phyloP scores from a whole-genome alignment of 2,797 vertebrate genomes.

The Myiotriccus ornatus region DNA sequence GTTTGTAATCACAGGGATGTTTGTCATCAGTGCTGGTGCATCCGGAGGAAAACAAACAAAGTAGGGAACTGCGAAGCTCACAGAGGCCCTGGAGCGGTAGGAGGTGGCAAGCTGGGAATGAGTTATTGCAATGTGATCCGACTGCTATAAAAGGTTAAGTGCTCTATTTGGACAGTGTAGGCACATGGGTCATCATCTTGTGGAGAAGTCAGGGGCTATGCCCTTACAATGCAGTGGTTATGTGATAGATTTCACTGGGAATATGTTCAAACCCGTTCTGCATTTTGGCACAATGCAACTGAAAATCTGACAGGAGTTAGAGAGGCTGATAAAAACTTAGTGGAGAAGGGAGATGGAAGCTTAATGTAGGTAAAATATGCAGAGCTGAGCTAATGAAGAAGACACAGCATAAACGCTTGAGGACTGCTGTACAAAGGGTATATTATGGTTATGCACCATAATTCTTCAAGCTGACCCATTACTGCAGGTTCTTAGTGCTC shows the following conservation, averaged over 20 bases:
- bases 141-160: background rate
- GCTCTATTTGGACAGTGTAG: background rate
- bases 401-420: background rate
- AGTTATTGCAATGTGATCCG: background rate
- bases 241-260: background rate
- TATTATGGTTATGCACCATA: background rate
- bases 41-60: background rate
- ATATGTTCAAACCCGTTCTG: background rate
- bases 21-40: background rate
- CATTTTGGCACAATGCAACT: background rate
- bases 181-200: background rate
- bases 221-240: rapidly evolving
- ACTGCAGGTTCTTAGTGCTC: background rate
- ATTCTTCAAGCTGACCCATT: background rate
- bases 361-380: background rate
- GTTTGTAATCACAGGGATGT: background rate
- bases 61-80: background rate
- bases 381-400: background rate
- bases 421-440: background rate
- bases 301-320: background rate
- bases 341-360: background rate
- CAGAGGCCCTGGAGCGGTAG: background rate
- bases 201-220: background rate
- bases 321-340: background rate
- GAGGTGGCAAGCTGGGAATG: background rate